Percentiles rank a stretch among this genome's conserved stretches.
Evolutionary conservation across 2,888 invertebrate species (phyloP).

Genomic region (Plagodis pulveraria): DNA sequence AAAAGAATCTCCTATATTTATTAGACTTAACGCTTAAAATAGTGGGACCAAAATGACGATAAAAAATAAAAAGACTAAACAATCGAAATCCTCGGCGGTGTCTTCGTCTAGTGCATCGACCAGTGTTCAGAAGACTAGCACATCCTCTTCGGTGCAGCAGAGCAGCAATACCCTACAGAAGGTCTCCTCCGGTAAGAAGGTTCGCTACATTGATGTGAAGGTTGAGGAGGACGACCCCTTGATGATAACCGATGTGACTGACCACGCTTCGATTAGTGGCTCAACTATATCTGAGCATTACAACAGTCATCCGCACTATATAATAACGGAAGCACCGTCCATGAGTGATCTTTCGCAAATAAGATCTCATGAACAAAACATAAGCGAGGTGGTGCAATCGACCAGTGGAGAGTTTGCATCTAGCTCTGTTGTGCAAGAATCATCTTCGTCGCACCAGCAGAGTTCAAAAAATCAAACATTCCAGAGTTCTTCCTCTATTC

Average conservation of each 20-base stretch:
- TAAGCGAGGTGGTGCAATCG: constrained; percentile 76
- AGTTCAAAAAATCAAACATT: constrained; percentile 74
- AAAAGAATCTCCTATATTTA: constrained; percentile 67
- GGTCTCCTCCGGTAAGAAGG: constrained; percentile 78
- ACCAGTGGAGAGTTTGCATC: constrained; percentile 76
- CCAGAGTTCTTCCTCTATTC: constrained; percentile 74
- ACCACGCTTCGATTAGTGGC: constrained; percentile 76
- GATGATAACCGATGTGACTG: constrained; percentile 81
- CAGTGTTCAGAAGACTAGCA: constrained; percentile 77
- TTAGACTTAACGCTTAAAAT: constrained; percentile 49
- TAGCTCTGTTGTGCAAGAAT: constrained; percentile 67
- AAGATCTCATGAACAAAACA: constrained; percentile 64
- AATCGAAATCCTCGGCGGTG: constrained; percentile 74
- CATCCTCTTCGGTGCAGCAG: constrained; percentile 70
- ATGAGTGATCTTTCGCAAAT: constrained; percentile 76
- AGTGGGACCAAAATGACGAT: constrained; percentile 81
- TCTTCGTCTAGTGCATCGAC: constrained; percentile 72
- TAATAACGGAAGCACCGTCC: constrained; percentile 81
- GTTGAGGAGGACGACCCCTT: constrained; percentile 83
- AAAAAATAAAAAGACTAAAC: constrained; percentile 84
- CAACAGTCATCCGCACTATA: constrained; percentile 82
- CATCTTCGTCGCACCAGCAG: constrained; percentile 71
- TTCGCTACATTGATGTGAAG: constrained; percentile 81
- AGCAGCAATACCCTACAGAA: constrained; percentile 75
- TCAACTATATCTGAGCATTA: constrained; percentile 80